phyloP scores from a whole-genome alignment of 2,888 invertebrate species.

The Scaeva pyrastri region DNA sequence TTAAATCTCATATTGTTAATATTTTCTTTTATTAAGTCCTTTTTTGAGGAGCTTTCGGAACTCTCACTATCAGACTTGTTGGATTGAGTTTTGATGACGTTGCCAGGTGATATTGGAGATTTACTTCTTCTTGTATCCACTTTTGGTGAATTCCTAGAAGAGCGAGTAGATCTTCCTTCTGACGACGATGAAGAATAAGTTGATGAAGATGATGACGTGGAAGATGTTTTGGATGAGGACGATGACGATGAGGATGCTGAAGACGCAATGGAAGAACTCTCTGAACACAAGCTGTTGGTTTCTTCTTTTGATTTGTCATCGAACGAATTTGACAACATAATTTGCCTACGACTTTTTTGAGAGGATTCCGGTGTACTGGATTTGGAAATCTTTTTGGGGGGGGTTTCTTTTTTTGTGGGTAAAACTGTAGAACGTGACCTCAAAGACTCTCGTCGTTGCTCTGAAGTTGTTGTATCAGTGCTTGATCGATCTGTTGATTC shows the following conservation, averaged over 20 bases:
- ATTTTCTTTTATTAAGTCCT: background rate
- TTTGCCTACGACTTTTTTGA: constrained; percentile 8
- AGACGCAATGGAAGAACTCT: constrained; percentile 46
- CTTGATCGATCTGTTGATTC: constrained; percentile 17
- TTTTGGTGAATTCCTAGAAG: constrained; percentile 33
- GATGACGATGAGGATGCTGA: constrained; percentile 31
- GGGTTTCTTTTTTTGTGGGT: background rate
- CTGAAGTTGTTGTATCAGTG: constrained; percentile 32
- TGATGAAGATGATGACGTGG: constrained; percentile 17
- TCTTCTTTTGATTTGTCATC: constrained; percentile 46
- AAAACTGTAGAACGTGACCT: constrained; percentile 2
- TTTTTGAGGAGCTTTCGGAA: constrained; percentile 21
- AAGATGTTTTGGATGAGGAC: background rate
- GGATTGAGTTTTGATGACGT: background rate
- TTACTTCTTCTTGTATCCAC: background rate
- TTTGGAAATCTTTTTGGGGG: constrained; percentile 13
- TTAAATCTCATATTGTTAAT: constrained; percentile 9
- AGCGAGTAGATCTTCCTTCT: constrained; percentile 42
- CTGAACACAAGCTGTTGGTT: constrained; percentile 57
- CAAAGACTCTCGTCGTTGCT: constrained; percentile 42
- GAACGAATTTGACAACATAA: background rate
- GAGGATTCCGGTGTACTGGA: constrained; percentile 28
- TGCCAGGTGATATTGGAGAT: background rate
- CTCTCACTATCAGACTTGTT: constrained; percentile 51
- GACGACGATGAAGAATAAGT: constrained; percentile 19